Percentiles rank a stretch among this genome's conserved stretches.
These are phyloP conservation scores for Petrocephalus sullivani DNA, from an alignment of 2,797 vertebrate genomes.

Conservation along the genomic window DNA sequence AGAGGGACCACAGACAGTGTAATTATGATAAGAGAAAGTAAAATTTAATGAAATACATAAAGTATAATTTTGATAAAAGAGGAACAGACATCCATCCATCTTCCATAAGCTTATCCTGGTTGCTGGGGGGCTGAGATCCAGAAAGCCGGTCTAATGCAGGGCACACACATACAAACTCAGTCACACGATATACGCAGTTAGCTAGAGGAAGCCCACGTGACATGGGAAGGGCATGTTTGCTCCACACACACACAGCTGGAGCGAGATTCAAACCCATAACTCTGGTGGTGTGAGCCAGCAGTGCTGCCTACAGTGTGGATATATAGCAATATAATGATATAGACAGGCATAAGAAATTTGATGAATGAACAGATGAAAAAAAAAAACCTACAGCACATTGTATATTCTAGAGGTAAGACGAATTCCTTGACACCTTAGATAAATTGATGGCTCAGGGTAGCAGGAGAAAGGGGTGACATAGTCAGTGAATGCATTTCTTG, in stretches of 20 bases:
- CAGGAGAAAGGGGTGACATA: not conserved
- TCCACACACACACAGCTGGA: not conserved
- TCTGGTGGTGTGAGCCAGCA: not conserved
- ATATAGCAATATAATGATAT: not conserved
- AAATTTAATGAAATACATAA: conserved; percentile 1
- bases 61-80: not conserved
- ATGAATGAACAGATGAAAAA: conserved; percentile 3
- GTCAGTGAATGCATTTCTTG: not conserved
- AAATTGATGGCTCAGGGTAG: conserved; percentile 5
- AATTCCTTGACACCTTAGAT: conserved; percentile 10
- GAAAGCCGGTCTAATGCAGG: not conserved
- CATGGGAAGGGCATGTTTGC: not conserved
- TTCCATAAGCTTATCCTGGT: not conserved
- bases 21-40: conserved; percentile 1
- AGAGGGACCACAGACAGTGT: not conserved
- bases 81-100: not conserved
- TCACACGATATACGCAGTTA: not conserved
- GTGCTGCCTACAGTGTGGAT: not conserved
- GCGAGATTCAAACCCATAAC: not conserved
- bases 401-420: conserved; percentile 5
- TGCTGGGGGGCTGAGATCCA: not conserved
- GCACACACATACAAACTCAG: not conserved
- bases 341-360: conserved; percentile 1
- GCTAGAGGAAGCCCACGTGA: not conserved
- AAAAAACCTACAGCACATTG: not conserved